phyloP scores from a whole-genome alignment of 2,888 invertebrate species.

The Drosophila phalerata region DNA sequence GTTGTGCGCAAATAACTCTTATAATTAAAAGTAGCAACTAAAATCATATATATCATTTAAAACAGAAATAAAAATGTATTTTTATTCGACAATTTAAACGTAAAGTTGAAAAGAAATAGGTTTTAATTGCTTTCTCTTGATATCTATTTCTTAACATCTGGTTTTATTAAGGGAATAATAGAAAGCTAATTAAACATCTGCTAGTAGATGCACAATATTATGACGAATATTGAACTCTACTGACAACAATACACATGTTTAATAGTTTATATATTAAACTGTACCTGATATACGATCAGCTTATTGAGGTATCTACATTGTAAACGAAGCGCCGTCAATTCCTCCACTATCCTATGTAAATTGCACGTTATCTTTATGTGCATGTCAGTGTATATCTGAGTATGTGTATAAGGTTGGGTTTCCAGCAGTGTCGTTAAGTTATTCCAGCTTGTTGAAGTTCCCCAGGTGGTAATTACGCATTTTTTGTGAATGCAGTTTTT shows the following conservation, averaged over 20 bases:
- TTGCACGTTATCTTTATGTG: conserved; percentile 25
- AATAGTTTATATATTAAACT: conserved; percentile 18
- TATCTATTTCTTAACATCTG: no score
- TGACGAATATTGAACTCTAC: neutral
- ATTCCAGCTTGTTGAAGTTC: conserved; percentile 59
- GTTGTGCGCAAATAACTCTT: no score
- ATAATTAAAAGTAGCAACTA: no score
- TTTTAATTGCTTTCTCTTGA: no score
- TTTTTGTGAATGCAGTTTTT: conserved; percentile 59
- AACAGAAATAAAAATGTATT: no score
- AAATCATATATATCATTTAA: no score
- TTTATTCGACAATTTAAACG: no score
- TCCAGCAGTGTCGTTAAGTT: conserved; percentile 22
- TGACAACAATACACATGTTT: neutral
- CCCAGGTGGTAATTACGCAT: conserved; percentile 68
- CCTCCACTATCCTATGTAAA: conserved; percentile 11
- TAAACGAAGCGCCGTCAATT: conserved; percentile 1
- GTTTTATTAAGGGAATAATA: no score
- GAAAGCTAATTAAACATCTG: no score
- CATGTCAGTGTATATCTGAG: conserved; percentile 1
- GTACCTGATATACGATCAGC: conserved; percentile 17
- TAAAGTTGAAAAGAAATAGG: no score
- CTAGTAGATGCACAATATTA: no score
- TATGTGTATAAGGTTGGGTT: conserved; percentile 6
- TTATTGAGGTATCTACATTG: neutral